Conservation (phyloP, 1,140 invertebrate genomes). For the Temnothorax curvispinosus region DNA sequence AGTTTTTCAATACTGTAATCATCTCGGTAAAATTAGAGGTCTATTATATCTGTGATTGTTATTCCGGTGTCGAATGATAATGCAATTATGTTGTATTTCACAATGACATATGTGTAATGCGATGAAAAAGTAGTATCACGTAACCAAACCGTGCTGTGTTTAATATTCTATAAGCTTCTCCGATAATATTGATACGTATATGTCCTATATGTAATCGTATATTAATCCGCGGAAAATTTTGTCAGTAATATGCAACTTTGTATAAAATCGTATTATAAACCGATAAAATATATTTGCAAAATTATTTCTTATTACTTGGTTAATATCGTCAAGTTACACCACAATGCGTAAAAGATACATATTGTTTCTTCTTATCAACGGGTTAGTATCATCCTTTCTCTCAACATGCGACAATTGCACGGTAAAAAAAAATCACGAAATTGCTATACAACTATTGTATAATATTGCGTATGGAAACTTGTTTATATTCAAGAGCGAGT, state of each 20-base stretch:
- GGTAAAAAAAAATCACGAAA: neutral
- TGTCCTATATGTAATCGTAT: neutral
- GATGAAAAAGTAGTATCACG: neutral
- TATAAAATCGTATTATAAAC: neutral
- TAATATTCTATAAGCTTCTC: constrained; percentile 6
- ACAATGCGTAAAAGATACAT: neutral
- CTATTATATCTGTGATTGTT: neutral
- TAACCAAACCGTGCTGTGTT: neutral
- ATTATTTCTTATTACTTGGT: neutral
- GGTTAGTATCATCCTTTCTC: neutral
- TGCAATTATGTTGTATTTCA: neutral
- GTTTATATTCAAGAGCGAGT: neutral
- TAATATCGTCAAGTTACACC: neutral
- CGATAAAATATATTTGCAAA: neutral
- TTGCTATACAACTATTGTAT: no score
- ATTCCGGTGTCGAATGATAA: neutral
- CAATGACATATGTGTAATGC: neutral
- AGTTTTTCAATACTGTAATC: neutral
- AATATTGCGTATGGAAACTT: neutral
- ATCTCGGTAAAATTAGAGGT: constrained; percentile 28
- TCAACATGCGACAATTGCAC: neutral
- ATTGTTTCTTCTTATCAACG: neutral
- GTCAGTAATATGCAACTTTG: neutral
- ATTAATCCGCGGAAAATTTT: neutral
- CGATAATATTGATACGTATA: neutral